Conservation (phyloP, 2,888 invertebrate genomes). For the Halictus ligatus region DNA sequence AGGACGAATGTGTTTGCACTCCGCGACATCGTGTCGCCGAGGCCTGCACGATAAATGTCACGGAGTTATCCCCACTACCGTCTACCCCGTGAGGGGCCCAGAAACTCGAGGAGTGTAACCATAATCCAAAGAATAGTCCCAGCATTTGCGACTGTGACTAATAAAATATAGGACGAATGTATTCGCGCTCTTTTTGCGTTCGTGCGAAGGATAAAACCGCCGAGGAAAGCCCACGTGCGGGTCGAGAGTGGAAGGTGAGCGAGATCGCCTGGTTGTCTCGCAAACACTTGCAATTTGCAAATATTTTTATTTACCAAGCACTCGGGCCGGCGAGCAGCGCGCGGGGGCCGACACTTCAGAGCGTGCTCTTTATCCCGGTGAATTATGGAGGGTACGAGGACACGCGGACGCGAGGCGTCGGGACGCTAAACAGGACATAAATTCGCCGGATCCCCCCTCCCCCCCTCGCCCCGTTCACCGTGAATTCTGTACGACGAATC, state of each 20-base stretch:
- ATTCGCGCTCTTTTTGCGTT: too few relatives aligned
- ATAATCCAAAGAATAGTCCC: too few relatives aligned
- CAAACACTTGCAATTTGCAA: background rate
- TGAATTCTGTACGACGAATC: constrained; percentile 13
- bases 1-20: too few relatives aligned
- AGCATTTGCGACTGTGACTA: too few relatives aligned
- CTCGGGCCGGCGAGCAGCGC: background rate
- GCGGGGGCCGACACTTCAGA: background rate
- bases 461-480: background rate
- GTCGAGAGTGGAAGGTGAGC: background rate
- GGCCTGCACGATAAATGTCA: too few relatives aligned
- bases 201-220: background rate
- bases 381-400: background rate
- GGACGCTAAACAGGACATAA: background rate
- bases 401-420: background rate
- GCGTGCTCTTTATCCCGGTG: background rate
- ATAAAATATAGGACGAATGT: too few relatives aligned
- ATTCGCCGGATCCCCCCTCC: background rate
- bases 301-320: background rate
- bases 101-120: too few relatives aligned
- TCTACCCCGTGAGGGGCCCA: too few relatives aligned
- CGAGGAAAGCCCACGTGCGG: background rate
- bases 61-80: too few relatives aligned
- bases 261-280: background rate
- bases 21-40: too few relatives aligned